Evolutionary conservation across 2,113 vertebrate genomes (phyloP).

Genomic region (Pelvicachromis taeniatus): DNA sequence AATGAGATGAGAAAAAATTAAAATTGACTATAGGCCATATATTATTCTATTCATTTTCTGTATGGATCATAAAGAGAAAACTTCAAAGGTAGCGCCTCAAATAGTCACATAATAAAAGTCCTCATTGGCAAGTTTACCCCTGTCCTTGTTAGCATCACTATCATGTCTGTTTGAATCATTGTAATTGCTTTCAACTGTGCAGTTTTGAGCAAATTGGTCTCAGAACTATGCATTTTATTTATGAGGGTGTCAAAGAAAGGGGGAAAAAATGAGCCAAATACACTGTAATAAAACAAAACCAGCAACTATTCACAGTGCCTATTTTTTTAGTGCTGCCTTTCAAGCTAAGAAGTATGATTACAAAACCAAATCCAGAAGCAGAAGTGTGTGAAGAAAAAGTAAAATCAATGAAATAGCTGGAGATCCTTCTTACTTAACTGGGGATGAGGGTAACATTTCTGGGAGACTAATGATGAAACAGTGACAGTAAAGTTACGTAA

Average conservation of each 20-base stretch:
- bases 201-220: background rate
- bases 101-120: background rate
- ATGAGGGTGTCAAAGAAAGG: background rate
- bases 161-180: background rate
- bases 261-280: background rate
- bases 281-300: background rate
- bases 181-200: background rate
- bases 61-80: background rate
- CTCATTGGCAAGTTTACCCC: background rate
- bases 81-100: background rate
- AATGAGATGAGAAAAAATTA: background rate
- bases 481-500: background rate
- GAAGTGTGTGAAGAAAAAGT: background rate
- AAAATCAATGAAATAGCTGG: background rate
- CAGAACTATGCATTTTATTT: background rate
- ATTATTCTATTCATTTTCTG: background rate
- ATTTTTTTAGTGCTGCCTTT: background rate
- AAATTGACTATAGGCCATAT: background rate
- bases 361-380: background rate
- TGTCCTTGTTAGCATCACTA: background rate
- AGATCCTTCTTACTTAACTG: background rate
- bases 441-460: background rate
- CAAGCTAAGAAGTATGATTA: background rate
- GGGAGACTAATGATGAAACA: background rate
- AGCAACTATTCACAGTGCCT: background rate